Percentiles rank a stretch among this genome's conserved stretches.
Conservation (phyloP, 2,797 vertebrate species). For the Sciurus vulgaris region DNA sequence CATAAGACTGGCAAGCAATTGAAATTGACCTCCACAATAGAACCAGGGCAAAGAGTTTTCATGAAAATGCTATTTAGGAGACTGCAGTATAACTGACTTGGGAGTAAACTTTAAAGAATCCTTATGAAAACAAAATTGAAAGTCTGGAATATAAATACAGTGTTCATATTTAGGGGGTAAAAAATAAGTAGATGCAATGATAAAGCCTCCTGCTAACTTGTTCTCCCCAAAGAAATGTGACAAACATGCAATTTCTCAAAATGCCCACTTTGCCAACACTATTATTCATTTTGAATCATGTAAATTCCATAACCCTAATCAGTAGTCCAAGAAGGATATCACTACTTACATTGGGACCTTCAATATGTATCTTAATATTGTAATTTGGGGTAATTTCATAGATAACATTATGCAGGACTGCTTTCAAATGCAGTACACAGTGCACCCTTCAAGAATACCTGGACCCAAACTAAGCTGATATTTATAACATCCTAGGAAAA, state of each 20-base stretch:
- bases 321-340: background rate
- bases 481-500: background rate
- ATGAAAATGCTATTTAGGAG: background rate
- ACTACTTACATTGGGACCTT: background rate
- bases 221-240: background rate
- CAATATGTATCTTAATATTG: background rate
- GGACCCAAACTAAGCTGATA: background rate
- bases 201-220: background rate
- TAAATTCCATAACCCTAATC: background rate
- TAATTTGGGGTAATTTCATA: background rate
- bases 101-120: background rate
- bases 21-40: background rate
- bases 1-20: background rate
- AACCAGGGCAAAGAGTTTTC: background rate
- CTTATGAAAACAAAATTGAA: slow-evolving; percentile 20
- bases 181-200: background rate
- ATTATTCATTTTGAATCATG: background rate
- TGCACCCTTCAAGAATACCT: background rate
- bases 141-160: background rate
- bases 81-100: background rate
- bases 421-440: background rate
- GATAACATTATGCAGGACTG: background rate
- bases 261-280: background rate
- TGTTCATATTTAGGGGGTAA: background rate
- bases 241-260: background rate